Base-by-base conservation (phyloP, 2,888 invertebrate species). In the Sphaerophoria taeniata region DNA sequence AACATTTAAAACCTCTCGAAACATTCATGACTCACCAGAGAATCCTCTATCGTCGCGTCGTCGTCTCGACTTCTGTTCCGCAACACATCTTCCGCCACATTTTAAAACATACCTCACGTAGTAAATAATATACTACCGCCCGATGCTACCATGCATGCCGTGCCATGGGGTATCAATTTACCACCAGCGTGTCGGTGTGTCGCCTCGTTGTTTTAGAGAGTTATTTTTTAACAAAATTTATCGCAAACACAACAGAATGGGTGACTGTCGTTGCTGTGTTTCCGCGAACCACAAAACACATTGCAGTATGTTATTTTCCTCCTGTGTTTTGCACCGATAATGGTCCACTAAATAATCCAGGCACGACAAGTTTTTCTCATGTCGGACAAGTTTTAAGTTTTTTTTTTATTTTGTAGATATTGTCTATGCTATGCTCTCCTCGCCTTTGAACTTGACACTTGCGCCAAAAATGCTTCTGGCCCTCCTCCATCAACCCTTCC, bases 381-480 rank as follows among this genome's bases (percentile, higher is more conserved):
- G 78, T 78, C 51, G 61, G 73, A 78, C 61, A 69, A 49, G 53
- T 75, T 65, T 70, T 34, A 47, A n/a, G 53, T 55, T 34, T 39
- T 33, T 60, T 49, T 16, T 65, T 56, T 58, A 11, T n/a, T 16
- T 39, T 53, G 58, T 72, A n/a, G n/a, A n/a, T n/a, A n/a, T n/a
- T n/a, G n/a, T n/a, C n/a, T n/a, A n/a, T n/a, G n/a, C 55, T 61
- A 43, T 43, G 43, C 69, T 58, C 58, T 73, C 51, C 45, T 73
- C 58, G 58, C 73, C 76, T 85, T 77, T 85, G 81, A 85, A 85
- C 85, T 85, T 85, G 85, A 85, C 85, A 85, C 81, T 85, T 70
- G 73, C 69, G 49, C 76, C 63, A 76, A 78, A 78, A 78, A 33
- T 55, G 11, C 51, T 39, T 67, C 51, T 34, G n/a, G 45, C 33